Evolutionary conservation across 2,797 vertebrate species (phyloP), one percentile per base, ranked within the genome.

Genomic region (Okamejei kenojei): DNA sequence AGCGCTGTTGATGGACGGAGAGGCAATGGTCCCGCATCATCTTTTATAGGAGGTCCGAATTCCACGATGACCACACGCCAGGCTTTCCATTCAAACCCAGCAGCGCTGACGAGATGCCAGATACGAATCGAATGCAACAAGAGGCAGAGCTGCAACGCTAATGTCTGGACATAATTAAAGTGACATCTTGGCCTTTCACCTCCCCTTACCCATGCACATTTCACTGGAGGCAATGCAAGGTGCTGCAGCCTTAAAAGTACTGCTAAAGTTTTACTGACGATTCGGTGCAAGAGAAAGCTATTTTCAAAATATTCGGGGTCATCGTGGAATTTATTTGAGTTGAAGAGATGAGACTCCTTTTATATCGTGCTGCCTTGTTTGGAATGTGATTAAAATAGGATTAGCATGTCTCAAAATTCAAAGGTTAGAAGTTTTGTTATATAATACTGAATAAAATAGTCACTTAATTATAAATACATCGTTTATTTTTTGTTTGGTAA

Each of bases 1-100:
- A 77, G 63, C 82, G 81, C 73, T 94, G 93, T 74, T 63, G 93
- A 38, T 26, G 80, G 93, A 91, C 61, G 23, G 93, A 93, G 71
- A 93, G 0, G 78, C 80, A 90, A 29, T 15, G 71, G 26, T 76
- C 35, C 90, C 45, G 23, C 23, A 88, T 21, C 71, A 45, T 76
- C 90, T 54, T 58, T 92, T 76, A 92, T 76, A 92, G 23, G 78
- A 29, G 90, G 71, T 92, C 71, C n/a, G 21, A 45, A 9, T 38
- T 92, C 68, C 73, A 92, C 23, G 23, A 54, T 54, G 13, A 7
- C 38, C 68, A 54, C 7, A 65, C 8, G 63, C 63, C 8, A 35
- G 61, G 61, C 63, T 88, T 21, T 88, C 63, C 38, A 58, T 92
- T 45, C 73, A 54, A 92, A 54, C 90, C 38, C 7, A 73, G 15